A percentile compares a stretch with the other conserved stretches of the same genome.
These are phyloP conservation scores for Ia io DNA, from an alignment of 2,113 vertebrate species.

Conservation along the genomic window DNA sequence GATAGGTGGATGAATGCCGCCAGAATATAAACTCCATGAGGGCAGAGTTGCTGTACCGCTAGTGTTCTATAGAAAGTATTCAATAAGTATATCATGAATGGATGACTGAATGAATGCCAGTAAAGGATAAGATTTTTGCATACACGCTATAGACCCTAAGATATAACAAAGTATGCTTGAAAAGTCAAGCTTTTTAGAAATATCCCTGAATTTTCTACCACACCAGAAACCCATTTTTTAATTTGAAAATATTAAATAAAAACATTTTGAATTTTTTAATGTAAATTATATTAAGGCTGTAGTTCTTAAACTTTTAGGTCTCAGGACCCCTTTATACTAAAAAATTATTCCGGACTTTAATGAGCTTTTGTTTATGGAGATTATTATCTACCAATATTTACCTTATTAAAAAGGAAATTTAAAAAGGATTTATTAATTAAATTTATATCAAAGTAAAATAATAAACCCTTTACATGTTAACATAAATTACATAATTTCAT, in stretches of 20 bases:
- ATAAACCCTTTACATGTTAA: background rate
- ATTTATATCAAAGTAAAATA: background rate
- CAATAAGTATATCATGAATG: background rate
- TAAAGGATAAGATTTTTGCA: background rate
- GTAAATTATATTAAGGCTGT: background rate
- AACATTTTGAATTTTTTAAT: background rate
- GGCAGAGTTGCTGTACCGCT: background rate
- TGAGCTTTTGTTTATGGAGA: background rate
- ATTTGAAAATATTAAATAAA: background rate
- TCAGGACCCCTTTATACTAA: background rate
- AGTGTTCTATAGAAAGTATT: background rate
- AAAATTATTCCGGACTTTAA: background rate
- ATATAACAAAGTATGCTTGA: background rate
- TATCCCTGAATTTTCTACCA: background rate
- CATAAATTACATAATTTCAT: background rate
- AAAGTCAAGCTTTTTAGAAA: background rate
- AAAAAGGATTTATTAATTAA: background rate
- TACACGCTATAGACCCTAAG: background rate
- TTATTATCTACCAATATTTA: background rate
- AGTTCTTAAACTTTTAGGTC: background rate
- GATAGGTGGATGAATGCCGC: rapidly evolving
- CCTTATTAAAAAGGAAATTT: background rate
- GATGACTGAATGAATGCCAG: background rate
- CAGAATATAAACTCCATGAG: rapidly evolving
- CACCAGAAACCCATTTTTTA: background rate